These are phyloP conservation scores for Passer domesticus DNA, from an alignment of 2,113 vertebrate species.

Conservation along the genomic window DNA sequence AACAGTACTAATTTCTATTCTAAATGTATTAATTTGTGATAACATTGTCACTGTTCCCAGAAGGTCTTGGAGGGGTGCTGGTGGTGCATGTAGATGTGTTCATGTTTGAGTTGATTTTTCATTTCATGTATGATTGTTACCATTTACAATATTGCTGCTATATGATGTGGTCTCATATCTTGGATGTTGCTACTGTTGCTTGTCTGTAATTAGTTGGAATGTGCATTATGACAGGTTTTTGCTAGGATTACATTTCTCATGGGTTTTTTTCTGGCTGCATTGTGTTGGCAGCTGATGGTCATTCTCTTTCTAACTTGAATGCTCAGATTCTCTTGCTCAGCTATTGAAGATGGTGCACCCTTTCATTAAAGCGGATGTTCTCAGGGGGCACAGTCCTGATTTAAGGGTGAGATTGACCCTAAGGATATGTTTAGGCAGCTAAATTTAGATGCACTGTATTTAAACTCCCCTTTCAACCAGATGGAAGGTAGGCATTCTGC, in stretches of 20 bases:
- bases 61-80: too few relatives aligned
- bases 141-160: not conserved
- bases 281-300: not conserved
- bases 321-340: not conserved
- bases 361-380: not conserved
- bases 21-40: not conserved
- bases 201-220: not conserved
- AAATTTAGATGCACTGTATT: not conserved
- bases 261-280: not conserved
- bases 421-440: not conserved
- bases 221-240: not conserved
- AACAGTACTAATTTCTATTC: not conserved
- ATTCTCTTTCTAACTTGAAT: not conserved
- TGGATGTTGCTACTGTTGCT: not conserved
- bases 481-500: not conserved
- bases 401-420: not conserved
- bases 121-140: not conserved
- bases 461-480: not conserved
- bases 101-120: not conserved
- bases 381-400: not conserved
- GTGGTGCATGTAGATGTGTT: accelerated
- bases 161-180: not conserved
- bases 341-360: not conserved
- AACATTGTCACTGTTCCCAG: not conserved
- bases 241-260: not conserved